Evolutionary conservation across 2,113 vertebrate genomes (phyloP).

Genomic region (Notarius quadriscutis): DNA sequence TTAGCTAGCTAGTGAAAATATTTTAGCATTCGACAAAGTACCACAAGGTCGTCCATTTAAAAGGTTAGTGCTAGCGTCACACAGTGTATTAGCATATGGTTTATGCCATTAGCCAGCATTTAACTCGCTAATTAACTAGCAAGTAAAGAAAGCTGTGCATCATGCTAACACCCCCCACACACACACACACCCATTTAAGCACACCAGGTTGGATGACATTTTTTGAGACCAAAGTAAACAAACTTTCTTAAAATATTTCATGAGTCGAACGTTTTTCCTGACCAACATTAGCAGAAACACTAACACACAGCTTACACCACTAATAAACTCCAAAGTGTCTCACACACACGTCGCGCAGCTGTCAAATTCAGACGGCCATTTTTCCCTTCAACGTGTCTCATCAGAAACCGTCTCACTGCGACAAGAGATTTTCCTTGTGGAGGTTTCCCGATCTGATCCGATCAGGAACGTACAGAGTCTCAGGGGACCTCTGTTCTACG

Average conservation of each 20-base stretch:
- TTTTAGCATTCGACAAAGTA: not conserved
- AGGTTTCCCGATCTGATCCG: slow-evolving; percentile 26
- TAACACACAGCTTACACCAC: not conserved
- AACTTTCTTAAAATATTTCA: not conserved
- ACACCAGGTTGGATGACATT: not conserved
- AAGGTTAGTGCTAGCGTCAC: not conserved
- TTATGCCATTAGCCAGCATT: not conserved
- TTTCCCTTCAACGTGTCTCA: slow-evolving; percentile 5
- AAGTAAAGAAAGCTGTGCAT: not conserved
- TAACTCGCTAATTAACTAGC: not conserved
- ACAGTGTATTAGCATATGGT: not conserved
- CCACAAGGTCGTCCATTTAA: too few relatives aligned
- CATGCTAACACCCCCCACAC: not conserved
- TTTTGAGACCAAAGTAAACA: not conserved
- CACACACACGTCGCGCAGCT: not conserved
- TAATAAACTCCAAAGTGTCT: not conserved
- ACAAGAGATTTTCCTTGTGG: slow-evolving; percentile 53
- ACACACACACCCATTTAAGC: too few relatives aligned
- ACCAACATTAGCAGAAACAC: not conserved
- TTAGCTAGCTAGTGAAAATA: too few relatives aligned
- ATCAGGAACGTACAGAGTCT: slow-evolving; percentile 29
- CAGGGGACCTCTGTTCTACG: slow-evolving; percentile 56
- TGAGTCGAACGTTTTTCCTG: not conserved
- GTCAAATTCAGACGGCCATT: not conserved
- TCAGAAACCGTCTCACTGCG: slow-evolving; percentile 24